Percentiles rank a stretch among this genome's conserved stretches.
Evolutionary conservation across 2,797 vertebrate species (phyloP).

Genomic region (Mus spretus): DNA sequence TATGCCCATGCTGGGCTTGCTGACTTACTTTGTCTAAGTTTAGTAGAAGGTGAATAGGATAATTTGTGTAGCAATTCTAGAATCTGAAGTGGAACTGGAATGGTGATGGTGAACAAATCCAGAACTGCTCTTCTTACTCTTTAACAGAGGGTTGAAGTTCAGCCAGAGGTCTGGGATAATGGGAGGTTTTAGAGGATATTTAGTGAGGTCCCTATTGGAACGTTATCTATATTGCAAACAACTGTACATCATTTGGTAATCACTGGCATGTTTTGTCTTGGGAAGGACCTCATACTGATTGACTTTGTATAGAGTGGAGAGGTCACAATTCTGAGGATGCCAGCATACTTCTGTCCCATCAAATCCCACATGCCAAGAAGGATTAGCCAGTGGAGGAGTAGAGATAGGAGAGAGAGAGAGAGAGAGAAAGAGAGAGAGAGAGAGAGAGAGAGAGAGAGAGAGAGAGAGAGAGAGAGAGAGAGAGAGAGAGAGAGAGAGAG

Average conservation of each 20-base stretch:
- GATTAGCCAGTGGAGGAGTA: conserved; percentile 70
- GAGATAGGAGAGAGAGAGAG: neutral
- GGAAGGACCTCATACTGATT: conserved; percentile 83
- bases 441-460: neutral
- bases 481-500: neutral
- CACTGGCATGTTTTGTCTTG: conserved; percentile 83
- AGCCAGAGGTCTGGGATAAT: conserved; percentile 89
- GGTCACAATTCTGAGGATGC: conserved; percentile 69
- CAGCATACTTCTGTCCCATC: conserved; percentile 61
- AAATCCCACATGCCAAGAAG: conserved; percentile 69
- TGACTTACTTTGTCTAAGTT: conserved; percentile 75
- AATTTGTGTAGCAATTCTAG: conserved; percentile 76
- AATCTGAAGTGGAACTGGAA: conserved; percentile 78
- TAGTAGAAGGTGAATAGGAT: conserved; percentile 77
- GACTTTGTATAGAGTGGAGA: conserved; percentile 80
- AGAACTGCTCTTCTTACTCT: conserved; percentile 82
- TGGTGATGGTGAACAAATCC: conserved; percentile 71
- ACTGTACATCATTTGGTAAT: conserved; percentile 86
- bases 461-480: neutral
- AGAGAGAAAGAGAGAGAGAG: neutral
- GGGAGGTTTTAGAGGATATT: conserved; percentile 88
- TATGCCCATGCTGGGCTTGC: conserved; percentile 71
- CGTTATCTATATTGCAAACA: conserved; percentile 88
- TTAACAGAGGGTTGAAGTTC: conserved; percentile 87
- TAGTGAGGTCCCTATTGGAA: conserved; percentile 86